phyloP scores from a whole-genome alignment of 2,797 vertebrate species.

The Hippocampus kuda region DNA sequence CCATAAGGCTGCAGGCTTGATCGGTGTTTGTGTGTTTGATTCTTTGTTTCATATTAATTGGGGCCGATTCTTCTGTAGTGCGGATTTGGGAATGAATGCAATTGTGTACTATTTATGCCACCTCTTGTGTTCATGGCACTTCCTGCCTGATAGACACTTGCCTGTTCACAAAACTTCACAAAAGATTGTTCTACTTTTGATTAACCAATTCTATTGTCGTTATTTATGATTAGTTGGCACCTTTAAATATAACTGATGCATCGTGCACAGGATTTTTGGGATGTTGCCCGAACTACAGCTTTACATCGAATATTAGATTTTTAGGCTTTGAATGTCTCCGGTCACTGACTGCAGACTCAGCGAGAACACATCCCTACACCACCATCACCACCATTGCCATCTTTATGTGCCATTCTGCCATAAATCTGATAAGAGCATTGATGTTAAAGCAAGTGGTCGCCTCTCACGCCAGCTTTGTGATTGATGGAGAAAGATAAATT shows the following conservation, averaged over 20 bases:
- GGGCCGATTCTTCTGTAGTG: background rate
- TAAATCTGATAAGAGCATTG: constrained; percentile 79
- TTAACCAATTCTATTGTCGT: background rate
- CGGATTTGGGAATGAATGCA: background rate
- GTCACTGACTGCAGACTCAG: constrained; percentile 1
- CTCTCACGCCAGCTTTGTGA: constrained; percentile 62
- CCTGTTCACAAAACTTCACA: background rate
- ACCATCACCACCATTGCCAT: background rate
- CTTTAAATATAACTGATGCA: background rate
- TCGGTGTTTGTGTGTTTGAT: too few species aligned
- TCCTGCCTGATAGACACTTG: background rate
- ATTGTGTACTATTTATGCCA: background rate
- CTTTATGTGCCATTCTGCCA: constrained; percentile 31
- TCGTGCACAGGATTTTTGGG: background rate
- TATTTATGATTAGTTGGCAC: background rate
- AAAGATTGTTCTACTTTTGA: background rate
- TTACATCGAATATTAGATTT: background rate
- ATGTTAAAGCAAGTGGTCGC: constrained; percentile 62
- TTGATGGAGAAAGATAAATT: constrained; percentile 85
- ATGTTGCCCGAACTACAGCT: background rate
- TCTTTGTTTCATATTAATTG: background rate
- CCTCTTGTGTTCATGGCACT: background rate
- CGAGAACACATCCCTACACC: background rate
- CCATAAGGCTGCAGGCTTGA: too few species aligned
- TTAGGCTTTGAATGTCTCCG: background rate